Conservation (phyloP, 30 jellyfish, hydroid and myxozoan genomes). For the Chrysaora quinquecirrha region DNA sequence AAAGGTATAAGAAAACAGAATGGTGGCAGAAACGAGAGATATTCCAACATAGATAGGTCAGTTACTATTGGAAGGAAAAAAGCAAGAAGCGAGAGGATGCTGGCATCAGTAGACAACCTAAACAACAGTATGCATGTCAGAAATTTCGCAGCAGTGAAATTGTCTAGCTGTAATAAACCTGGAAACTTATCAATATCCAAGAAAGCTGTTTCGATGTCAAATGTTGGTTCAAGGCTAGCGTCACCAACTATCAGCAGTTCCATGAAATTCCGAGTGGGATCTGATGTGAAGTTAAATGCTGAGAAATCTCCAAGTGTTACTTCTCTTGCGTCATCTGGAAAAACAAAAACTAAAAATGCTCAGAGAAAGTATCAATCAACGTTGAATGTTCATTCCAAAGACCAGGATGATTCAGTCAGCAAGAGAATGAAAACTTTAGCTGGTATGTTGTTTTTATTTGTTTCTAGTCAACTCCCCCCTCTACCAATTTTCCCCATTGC, state of each 20-base stretch:
- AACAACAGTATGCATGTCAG: slow-evolving; percentile 18
- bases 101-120: slow-evolving; percentile 63
- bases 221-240: slow-evolving; percentile 38
- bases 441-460: background rate
- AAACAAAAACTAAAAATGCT: background rate
- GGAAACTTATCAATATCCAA: background rate
- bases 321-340: slow-evolving; percentile 30
- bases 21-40: background rate
- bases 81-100: slow-evolving; percentile 62
- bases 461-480: too few relatives aligned
- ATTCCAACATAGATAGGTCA: background rate
- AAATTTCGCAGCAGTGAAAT: slow-evolving; percentile 21
- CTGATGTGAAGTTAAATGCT: slow-evolving; percentile 45
- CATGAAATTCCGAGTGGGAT: slow-evolving; percentile 36
- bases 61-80: slow-evolving; percentile 27
- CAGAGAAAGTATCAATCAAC: background rate
- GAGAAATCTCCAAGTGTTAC: slow-evolving; percentile 33
- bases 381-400: background rate
- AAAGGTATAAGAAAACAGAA: background rate
- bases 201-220: slow-evolving; percentile 53
- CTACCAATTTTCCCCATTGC: too few relatives aligned
- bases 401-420: background rate
- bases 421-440: background rate
- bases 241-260: slow-evolving; percentile 71
- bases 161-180: slow-evolving; percentile 21